Percentiles rank a stretch among this genome's conserved stretches.
Conservation (phyloP, 2,888 invertebrate species). For the Parascotia fuliginaria region DNA sequence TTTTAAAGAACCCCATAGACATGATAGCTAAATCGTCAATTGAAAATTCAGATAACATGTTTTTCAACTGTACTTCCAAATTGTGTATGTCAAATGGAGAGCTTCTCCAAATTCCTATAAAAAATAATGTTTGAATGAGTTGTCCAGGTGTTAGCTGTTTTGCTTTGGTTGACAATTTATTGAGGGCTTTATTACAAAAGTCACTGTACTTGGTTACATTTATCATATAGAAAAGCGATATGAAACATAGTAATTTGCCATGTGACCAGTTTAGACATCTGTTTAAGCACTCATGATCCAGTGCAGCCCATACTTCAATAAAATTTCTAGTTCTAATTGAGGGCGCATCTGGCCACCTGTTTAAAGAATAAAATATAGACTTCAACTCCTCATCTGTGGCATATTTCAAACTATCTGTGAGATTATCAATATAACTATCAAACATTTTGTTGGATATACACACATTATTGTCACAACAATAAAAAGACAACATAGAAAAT, state of each 20-base stretch:
- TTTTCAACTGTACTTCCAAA: constrained; percentile 85
- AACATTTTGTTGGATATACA: constrained; percentile 71
- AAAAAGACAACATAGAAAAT: constrained; percentile 63
- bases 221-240: constrained; percentile 88
- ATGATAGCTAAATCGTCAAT: constrained; percentile 89
- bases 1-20: constrained; percentile 92
- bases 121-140: constrained; percentile 89
- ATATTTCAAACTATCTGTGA: constrained; percentile 82
- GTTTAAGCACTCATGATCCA: constrained; percentile 88
- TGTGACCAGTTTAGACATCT: constrained; percentile 77
- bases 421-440: constrained; percentile 67
- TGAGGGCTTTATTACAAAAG: constrained; percentile 82
- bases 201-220: constrained; percentile 83
- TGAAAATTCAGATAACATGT: constrained; percentile 83
- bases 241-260: constrained; percentile 84
- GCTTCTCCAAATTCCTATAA: constrained; percentile 86
- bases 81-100: constrained; percentile 87
- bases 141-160: constrained; percentile 86
- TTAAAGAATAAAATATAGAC: constrained; percentile 79
- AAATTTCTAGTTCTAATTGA: constrained; percentile 85
- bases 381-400: constrained; percentile 86
- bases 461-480: constrained; percentile 62
- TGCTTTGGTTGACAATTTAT: constrained; percentile 84
- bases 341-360: constrained; percentile 80
- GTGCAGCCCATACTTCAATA: constrained; percentile 87